Conservation (phyloP, 2,113 vertebrate species). For the Psilopsiagon aymara region DNA sequence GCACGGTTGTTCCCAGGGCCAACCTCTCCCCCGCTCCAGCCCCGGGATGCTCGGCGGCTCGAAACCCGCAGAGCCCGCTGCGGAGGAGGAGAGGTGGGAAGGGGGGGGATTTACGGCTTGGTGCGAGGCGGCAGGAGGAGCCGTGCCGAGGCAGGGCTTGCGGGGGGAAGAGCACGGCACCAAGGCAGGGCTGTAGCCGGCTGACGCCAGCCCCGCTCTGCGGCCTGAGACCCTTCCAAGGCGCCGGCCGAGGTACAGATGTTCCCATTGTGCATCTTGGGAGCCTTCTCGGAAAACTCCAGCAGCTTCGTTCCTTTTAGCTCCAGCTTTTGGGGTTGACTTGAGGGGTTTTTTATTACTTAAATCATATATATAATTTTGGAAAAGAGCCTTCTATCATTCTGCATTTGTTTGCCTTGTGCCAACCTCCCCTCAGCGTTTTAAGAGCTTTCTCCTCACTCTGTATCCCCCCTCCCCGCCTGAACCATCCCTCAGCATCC, state of each 20-base stretch:
- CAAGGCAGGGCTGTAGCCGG: conserved; percentile 25
- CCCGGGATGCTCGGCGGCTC: not conserved
- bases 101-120: conserved; percentile 32
- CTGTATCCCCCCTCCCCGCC: accelerated
- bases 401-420: not conserved
- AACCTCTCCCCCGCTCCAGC: not conserved
- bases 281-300: conserved; percentile 70
- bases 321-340: not conserved
- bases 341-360: not conserved
- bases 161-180: not conserved
- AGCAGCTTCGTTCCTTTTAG: conserved; percentile 32
- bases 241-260: conserved; percentile 59
- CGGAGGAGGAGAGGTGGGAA: not conserved
- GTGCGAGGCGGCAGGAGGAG: not conserved
- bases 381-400: not conserved
- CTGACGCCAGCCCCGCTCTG: conserved; percentile 65
- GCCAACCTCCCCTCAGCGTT: not conserved
- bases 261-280: conserved; percentile 69
- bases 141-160: not conserved
- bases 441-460: not conserved
- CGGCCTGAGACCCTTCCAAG: conserved; percentile 70
- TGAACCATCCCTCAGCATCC: not conserved
- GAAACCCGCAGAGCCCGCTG: not conserved
- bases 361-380: not conserved
- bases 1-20: conserved; percentile 49